These are phyloP conservation scores for Metopolophium dirhodum DNA, from an alignment of 1,140 invertebrate genomes.

Conservation along the genomic window DNA sequence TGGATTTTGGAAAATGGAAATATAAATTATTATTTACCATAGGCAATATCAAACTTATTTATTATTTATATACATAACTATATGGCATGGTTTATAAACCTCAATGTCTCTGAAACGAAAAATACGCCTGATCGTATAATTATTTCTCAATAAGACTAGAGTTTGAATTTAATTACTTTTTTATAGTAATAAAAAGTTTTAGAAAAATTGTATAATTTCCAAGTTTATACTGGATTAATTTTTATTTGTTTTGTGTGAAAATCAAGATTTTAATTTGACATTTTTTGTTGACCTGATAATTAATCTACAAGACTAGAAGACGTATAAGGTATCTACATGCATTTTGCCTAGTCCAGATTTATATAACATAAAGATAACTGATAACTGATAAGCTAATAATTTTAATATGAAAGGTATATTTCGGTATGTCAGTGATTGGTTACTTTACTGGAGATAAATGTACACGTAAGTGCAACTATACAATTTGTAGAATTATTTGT, in stretches of 20 bases:
- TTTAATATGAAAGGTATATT: background rate
- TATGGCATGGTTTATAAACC: background rate
- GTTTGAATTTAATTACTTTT: background rate
- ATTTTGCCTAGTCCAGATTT: background rate
- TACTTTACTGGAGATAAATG: background rate
- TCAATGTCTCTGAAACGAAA: background rate
- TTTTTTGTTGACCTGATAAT: background rate
- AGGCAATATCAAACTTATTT: background rate
- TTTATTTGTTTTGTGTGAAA: background rate
- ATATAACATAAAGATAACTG: background rate
- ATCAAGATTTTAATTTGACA: background rate
- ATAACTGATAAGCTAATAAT: too few species aligned
- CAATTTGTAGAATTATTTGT: background rate
- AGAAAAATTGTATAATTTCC: background rate
- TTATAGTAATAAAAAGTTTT: background rate
- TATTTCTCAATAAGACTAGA: background rate
- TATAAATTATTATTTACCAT: conserved; percentile 10
- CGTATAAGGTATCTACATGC: background rate
- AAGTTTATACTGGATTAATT: background rate
- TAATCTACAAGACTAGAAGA: background rate
- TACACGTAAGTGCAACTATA: background rate
- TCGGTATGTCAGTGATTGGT: background rate
- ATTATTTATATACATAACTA: background rate
- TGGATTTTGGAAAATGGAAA: background rate
- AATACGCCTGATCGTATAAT: background rate